Evolutionary conservation across 2,113 vertebrate genomes (phyloP), one percentile per base, ranked within the genome.

Genomic region (Zosterops lateralis): DNA sequence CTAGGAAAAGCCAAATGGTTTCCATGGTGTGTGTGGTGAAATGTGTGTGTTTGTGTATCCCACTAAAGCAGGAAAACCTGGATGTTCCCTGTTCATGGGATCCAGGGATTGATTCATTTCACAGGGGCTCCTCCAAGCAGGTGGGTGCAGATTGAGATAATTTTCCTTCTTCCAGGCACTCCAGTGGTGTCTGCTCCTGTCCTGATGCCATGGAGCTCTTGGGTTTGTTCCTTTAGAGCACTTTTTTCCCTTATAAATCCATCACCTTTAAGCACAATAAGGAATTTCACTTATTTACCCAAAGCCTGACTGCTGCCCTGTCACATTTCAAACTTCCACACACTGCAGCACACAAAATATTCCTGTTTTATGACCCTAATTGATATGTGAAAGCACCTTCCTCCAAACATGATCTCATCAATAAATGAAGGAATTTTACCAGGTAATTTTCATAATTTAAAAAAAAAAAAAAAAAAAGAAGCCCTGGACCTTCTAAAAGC

Each of bases 151-250:
- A 9, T 2, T 40, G 24, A 34, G 42, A 8, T 21, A 26, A 29
- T 17, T 81, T 31, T 73, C 17, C 38, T 68, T 38, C 10, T 61
- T 36, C 61, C 66, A 68, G 13, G 20, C 32, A 56, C n/a, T 21
- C 0, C 1, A 32, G 26, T 29, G 61, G 17, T 17, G 15, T 38
- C 48, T 58, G 5, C 34, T 60, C 38, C 1, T 25, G 29, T 36
- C 34, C 34, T 40, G 32, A 20, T 50, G n/a, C 48, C 44, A 32
- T 2, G 13, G 66, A 83, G 32, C 25, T 32, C 47, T 45, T 36
- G 26, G 10, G 31, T 60, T 88, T 2, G 0, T 47, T 61, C 32
- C 28, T 61, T 85, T 51, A 19, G 1, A 25, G 34, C 36, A 31
- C 15, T 50, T 76, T 24, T 24, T 29, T 36, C 32, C 16, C 60